A percentile compares a stretch with the other conserved stretches of the same genome.
These are phyloP conservation scores for Narcine bancroftii DNA, from an alignment of 2,113 vertebrate species.

Conservation along the genomic window DNA sequence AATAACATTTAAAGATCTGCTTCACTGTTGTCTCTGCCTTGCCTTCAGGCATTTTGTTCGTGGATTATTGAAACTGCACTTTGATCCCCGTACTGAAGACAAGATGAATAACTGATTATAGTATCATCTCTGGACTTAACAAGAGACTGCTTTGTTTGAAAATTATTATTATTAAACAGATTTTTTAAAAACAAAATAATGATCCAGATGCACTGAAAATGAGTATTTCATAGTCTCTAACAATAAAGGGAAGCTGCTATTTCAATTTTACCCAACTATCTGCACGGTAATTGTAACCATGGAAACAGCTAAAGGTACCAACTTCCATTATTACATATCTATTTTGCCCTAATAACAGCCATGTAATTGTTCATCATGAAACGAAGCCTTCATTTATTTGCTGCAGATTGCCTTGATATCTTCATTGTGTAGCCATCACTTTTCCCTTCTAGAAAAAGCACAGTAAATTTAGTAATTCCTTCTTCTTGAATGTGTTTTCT, in stretches of 20 bases:
- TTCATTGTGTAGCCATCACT: neutral
- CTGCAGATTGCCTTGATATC: neutral
- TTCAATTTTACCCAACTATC: constrained; percentile 15
- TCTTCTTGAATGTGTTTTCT: neutral
- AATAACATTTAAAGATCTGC: neutral
- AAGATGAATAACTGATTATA: neutral
- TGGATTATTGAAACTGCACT: neutral
- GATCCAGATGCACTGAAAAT: neutral
- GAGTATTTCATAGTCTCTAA: neutral
- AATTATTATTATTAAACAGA: neutral
- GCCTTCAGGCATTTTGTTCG: neutral
- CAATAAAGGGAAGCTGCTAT: neutral
- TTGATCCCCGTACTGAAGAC: neutral
- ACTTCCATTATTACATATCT: neutral
- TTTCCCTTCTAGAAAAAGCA: neutral
- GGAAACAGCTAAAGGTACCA: constrained; percentile 7
- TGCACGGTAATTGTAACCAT: constrained; percentile 30
- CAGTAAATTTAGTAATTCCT: neutral
- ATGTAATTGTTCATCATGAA: neutral
- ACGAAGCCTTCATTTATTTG: neutral
- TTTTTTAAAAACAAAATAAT: neutral
- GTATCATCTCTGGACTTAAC: neutral
- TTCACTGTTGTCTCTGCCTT: neutral
- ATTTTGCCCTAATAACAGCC: neutral
- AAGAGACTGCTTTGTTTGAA: neutral